These are phyloP conservation scores for Ataeniobius toweri DNA, from an alignment of 2,797 vertebrate species.

Conservation along the genomic window DNA sequence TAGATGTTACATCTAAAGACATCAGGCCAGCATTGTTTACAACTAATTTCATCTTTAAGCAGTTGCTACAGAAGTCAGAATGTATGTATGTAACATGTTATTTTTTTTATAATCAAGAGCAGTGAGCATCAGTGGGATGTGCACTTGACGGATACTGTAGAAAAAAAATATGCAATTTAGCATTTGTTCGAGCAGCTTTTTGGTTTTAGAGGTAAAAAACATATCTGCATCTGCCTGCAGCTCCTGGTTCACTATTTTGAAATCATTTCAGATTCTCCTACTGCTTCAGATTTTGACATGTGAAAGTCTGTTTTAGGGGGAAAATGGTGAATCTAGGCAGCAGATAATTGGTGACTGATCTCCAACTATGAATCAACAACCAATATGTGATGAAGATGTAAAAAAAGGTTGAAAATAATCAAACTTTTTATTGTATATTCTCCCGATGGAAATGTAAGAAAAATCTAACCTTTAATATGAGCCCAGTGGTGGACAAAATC, in stretches of 20 bases:
- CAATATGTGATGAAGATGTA: not conserved
- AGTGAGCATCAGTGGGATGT: not conserved
- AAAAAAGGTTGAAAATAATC: no score
- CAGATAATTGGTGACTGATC: no score
- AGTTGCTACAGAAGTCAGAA: not conserved
- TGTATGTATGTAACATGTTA: not conserved
- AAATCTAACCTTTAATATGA: no score
- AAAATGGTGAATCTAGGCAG: no score
- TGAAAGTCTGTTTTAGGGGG: not conserved
- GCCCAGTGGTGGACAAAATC: no score
- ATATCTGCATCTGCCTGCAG: no score
- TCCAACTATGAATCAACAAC: not conserved
- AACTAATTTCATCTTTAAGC: not conserved
- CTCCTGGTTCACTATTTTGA: not conserved
- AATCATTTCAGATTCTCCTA: not conserved
- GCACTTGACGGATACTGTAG: not conserved
- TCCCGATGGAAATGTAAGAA: no score
- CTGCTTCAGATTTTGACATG: not conserved
- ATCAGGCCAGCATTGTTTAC: not conserved
- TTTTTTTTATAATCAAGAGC: not conserved
- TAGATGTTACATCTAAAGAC: not conserved
- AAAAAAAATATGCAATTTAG: not conserved
- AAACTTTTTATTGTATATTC: no score
- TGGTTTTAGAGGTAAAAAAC: not conserved
- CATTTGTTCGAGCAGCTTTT: not conserved